phyloP scores from a whole-genome alignment of 1,140 invertebrate species.

The Drusus annulatus region DNA sequence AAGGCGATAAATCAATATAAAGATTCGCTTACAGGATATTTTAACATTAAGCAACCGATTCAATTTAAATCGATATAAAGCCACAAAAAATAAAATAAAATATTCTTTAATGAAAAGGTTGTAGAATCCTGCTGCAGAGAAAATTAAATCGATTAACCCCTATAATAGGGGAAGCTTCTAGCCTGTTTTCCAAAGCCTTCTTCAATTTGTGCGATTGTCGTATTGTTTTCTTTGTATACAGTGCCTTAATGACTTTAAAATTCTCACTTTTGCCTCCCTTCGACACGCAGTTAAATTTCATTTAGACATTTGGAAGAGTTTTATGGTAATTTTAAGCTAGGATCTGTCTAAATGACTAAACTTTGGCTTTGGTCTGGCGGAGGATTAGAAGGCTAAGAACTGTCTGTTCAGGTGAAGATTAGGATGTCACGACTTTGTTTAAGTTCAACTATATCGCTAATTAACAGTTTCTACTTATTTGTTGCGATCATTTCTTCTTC shows the following conservation, averaged over 20 bases:
- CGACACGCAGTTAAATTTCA: slow-evolving; percentile 30
- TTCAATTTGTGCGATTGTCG: slow-evolving; percentile 28
- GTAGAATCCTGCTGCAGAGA: slow-evolving; percentile 9
- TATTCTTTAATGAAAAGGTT: not conserved
- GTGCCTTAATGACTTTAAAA: slow-evolving; percentile 33
- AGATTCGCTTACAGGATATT: no score
- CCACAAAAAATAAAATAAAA: no score
- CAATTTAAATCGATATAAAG: no score
- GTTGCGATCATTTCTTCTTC: no score
- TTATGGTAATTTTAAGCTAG: slow-evolving; percentile 25
- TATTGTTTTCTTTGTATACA: slow-evolving; percentile 33
- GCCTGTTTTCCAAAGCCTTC: not conserved
- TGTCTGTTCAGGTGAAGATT: slow-evolving; percentile 30
- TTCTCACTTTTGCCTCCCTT: slow-evolving; percentile 15
- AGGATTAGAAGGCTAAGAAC: slow-evolving; percentile 8
- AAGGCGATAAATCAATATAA: no score
- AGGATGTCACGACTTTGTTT: slow-evolving; percentile 17
- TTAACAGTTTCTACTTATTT: not conserved
- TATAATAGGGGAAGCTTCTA: not conserved
- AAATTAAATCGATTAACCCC: slow-evolving; percentile 35
- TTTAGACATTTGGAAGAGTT: slow-evolving; percentile 5
- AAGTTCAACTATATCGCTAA: slow-evolving; percentile 19
- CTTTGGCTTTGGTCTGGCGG: not conserved
- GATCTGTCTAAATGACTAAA: slow-evolving; percentile 22
- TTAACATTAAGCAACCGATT: no score